Evolutionary conservation across 2,113 vertebrate species (phyloP).

Genomic region (Muntiacus muntjak): DNA sequence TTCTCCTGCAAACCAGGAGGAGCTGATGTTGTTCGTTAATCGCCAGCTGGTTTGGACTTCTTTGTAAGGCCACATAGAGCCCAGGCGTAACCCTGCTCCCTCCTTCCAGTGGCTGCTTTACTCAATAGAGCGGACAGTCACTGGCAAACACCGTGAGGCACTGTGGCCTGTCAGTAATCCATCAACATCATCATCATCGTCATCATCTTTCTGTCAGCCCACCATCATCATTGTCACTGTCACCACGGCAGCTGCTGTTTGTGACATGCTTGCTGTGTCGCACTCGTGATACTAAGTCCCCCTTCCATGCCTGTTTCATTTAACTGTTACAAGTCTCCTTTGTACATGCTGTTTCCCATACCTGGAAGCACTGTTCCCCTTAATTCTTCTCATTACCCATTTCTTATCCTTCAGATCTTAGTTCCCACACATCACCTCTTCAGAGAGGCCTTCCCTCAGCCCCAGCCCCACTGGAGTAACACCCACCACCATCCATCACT

Average conservation of each 20-base stretch:
- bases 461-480: not conserved
- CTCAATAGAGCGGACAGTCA: not conserved
- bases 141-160: not conserved
- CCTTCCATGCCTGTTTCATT: not conserved
- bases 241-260: not conserved
- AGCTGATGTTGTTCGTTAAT: not conserved
- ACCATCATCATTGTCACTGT: not conserved
- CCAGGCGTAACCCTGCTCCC: not conserved
- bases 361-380: not conserved
- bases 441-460: not conserved
- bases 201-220: not conserved
- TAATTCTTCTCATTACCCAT: not conserved
- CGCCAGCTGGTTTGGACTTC: not conserved
- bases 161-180: not conserved
- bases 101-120: not conserved
- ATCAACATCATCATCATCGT: rapidly evolving
- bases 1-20: not conserved
- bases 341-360: not conserved
- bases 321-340: not conserved
- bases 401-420: not conserved
- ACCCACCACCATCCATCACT: not conserved
- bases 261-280: not conserved
- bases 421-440: not conserved
- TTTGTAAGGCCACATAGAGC: not conserved
- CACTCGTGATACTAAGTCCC: rapidly evolving